These are phyloP conservation scores for Morinoia aosen DNA, from an alignment of 2,888 invertebrate species.

Conservation along the genomic window DNA sequence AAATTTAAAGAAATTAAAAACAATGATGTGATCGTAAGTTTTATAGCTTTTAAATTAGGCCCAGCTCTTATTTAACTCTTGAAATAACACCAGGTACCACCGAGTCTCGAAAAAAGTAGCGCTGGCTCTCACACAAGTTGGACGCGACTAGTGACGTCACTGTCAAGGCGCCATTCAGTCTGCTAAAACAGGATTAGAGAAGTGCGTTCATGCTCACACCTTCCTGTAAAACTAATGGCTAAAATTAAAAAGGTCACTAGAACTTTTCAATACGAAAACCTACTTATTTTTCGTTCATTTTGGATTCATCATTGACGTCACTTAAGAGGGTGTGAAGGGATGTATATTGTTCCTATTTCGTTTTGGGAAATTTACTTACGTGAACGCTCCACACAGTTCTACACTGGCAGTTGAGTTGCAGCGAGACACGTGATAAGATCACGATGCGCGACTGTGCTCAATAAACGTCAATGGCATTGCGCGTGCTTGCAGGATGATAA, in stretches of 20 bases:
- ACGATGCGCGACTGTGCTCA: not conserved
- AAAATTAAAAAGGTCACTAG: not conserved
- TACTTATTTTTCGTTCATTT: too few relatives aligned
- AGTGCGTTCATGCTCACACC: not conserved
- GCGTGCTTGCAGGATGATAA: not conserved
- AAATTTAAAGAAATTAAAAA: not conserved
- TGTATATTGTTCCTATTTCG: not conserved
- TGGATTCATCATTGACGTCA: not conserved
- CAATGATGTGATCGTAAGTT: not conserved
- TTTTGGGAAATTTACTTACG: not conserved
- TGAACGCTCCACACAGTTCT: not conserved
- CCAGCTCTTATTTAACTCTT: not conserved
- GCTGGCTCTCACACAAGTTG: not conserved
- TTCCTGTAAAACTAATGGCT: not conserved
- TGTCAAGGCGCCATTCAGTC: conserved; percentile 13
- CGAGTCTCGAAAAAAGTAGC: not conserved
- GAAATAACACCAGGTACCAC: not conserved
- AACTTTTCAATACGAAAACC: not conserved
- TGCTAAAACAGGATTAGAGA: not conserved
- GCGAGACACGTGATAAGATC: not conserved
- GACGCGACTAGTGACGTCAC: not conserved
- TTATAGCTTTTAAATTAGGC: not conserved
- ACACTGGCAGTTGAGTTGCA: not conserved
- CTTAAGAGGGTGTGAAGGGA: not conserved
- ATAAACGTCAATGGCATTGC: not conserved